These are phyloP conservation scores for Parascotia fuliginaria DNA, from an alignment of 2,888 invertebrate species.

Conservation along the genomic window DNA sequence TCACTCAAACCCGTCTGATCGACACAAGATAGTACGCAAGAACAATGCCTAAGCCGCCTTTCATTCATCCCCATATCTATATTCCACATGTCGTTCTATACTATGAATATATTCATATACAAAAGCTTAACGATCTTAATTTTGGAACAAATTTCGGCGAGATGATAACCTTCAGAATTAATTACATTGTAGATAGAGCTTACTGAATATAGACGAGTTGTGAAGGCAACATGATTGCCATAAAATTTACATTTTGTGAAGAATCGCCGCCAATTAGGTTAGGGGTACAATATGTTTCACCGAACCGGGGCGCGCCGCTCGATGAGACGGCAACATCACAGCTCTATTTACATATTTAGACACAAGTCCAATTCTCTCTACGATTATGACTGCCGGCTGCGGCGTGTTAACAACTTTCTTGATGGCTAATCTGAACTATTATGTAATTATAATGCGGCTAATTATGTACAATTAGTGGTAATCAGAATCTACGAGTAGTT, in stretches of 20 bases:
- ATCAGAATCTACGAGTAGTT: too few species aligned
- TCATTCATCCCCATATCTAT: constrained; percentile 18
- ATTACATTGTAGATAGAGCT: constrained; percentile 39
- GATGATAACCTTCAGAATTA: constrained; percentile 36
- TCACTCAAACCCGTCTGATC: constrained; percentile 27
- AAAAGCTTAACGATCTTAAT: constrained; percentile 16
- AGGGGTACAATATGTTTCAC: constrained; percentile 64
- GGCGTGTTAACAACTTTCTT: constrained; percentile 24
- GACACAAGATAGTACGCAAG: constrained; percentile 15
- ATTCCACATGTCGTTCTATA: background rate
- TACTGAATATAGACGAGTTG: constrained; percentile 39
- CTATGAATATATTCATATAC: constrained; percentile 3
- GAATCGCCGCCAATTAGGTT: constrained; percentile 80
- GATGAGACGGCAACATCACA: constrained; percentile 35
- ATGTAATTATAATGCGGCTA: constrained; percentile 12
- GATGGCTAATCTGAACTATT: constrained; percentile 18
- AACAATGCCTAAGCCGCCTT: constrained; percentile 22
- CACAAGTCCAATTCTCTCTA: constrained; percentile 20
- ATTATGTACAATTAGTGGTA: constrained; percentile 22
- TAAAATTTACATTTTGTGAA: constrained; percentile 76
- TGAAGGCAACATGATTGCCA: constrained; percentile 54
- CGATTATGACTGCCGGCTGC: constrained; percentile 9
- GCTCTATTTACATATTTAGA: constrained; percentile 47
- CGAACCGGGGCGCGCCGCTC: constrained; percentile 28
- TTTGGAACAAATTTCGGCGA: constrained; percentile 13